Percentiles rank a stretch among this genome's conserved stretches.
Conservation (phyloP, 1,140 invertebrate genomes). For the Drosophila busckii region DNA sequence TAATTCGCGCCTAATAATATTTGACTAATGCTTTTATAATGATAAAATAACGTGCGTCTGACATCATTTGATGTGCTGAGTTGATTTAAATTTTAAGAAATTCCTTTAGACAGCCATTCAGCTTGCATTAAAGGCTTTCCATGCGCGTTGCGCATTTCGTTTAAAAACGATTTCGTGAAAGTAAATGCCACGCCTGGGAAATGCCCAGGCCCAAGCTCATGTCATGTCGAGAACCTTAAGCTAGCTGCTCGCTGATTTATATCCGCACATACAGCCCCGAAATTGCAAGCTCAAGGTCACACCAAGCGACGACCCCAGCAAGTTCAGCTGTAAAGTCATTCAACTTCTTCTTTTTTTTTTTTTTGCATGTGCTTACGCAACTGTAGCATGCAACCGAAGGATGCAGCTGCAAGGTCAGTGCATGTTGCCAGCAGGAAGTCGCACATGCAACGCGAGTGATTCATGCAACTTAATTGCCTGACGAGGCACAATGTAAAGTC, state of each 20-base stretch:
- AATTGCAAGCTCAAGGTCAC: slow-evolving; percentile 15
- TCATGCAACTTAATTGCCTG: slow-evolving; percentile 9
- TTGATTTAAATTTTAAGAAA: slow-evolving; percentile 6
- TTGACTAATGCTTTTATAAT: slow-evolving; percentile 70
- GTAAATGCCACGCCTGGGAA: slow-evolving; percentile 23
- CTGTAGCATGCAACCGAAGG: slow-evolving; percentile 26
- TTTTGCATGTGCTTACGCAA: slow-evolving; percentile 19
- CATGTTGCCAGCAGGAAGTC: slow-evolving; percentile 45
- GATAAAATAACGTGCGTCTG: slow-evolving; percentile 21
- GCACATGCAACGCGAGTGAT: slow-evolving; percentile 27
- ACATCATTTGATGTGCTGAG: slow-evolving; percentile 15
- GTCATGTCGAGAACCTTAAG: slow-evolving; percentile 7
- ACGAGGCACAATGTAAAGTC: slow-evolving; percentile 19
- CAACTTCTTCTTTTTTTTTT: too few species aligned
- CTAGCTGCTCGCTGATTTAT: slow-evolving; percentile 51
- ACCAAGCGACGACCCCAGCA: slow-evolving; percentile 25
- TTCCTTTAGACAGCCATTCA: background rate
- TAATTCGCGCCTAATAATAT: slow-evolving; percentile 35
- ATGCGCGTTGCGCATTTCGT: too few species aligned
- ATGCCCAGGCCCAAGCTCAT: slow-evolving; percentile 11
- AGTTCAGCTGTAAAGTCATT: slow-evolving; percentile 50
- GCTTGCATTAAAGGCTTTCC: slow-evolving; percentile 45
- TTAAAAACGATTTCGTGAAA: slow-evolving; percentile 23
- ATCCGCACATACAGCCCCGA: slow-evolving; percentile 17
- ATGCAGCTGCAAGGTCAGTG: slow-evolving; percentile 52